Evolutionary conservation across 2,113 vertebrate species (phyloP).

Genomic region (Strix uralensis): DNA sequence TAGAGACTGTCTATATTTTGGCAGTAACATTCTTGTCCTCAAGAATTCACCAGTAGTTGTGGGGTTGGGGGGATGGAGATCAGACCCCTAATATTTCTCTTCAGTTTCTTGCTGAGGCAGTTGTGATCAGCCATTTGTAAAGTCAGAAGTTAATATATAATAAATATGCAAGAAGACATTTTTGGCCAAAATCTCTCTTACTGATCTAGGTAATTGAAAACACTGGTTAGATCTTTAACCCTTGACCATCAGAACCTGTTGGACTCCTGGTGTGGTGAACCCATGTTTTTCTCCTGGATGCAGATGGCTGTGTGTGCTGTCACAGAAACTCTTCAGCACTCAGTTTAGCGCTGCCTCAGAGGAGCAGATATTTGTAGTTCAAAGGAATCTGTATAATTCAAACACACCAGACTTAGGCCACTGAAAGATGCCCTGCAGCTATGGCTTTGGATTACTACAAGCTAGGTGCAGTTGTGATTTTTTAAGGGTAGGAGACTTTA

Average conservation of each 20-base stretch:
- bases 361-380: background rate
- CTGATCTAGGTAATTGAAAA: background rate
- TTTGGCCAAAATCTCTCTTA: background rate
- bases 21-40: background rate
- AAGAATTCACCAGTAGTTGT: background rate
- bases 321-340: background rate
- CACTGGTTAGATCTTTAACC: background rate
- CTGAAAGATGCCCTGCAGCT: background rate
- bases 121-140: background rate
- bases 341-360: background rate
- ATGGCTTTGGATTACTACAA: background rate
- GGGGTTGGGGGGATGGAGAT: background rate
- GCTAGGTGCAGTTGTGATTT: background rate
- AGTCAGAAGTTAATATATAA: background rate
- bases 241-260: background rate
- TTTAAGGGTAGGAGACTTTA: background rate
- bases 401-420: background rate
- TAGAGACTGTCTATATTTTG: background rate
- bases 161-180: background rate
- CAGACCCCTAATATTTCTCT: background rate
- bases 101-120: background rate
- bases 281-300: background rate
- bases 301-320: background rate
- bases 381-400: background rate
- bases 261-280: background rate